Conservation (phyloP, 2,888 invertebrate genomes). For the Luffia ferchaultella region DNA sequence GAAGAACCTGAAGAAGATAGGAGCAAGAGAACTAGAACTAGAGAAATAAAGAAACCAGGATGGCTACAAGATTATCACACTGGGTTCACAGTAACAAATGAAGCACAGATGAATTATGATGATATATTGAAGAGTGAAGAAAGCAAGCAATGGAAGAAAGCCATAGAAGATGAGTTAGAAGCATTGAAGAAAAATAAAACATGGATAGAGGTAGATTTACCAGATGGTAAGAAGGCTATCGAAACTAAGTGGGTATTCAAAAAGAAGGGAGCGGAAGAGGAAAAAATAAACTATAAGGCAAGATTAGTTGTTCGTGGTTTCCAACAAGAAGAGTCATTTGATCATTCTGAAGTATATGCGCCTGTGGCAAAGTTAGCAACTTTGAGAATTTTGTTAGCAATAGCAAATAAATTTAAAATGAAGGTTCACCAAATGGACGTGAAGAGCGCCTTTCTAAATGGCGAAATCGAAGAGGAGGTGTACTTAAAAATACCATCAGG, state of each 20-base stretch:
- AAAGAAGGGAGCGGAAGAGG: slow-evolving; percentile 1
- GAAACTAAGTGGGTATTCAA: slow-evolving; percentile 5
- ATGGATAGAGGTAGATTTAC: slow-evolving; percentile 2
- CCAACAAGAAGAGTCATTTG: not conserved
- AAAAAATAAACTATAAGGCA: slow-evolving; percentile 4
- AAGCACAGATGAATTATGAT: not conserved
- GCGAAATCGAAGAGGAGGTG: slow-evolving; percentile 1
- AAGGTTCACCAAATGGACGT: slow-evolving; percentile 6
- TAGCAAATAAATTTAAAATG: slow-evolving; percentile 4
- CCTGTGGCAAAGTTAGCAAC: slow-evolving; percentile 6
- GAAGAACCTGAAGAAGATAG: not conserved
- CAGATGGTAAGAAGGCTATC: slow-evolving; percentile 2
- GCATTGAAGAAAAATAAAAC: slow-evolving; percentile 4
- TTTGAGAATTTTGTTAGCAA: slow-evolving; percentile 3
- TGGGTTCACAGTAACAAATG: slow-evolving; percentile 1
- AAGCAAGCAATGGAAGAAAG: slow-evolving; percentile 1
- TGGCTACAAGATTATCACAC: not conserved
- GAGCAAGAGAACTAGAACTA: too few relatives aligned
- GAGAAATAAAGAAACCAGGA: not conserved
- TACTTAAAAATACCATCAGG: slow-evolving; percentile 3
- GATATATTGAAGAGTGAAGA: slow-evolving; percentile 3
- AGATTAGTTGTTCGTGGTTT: slow-evolving; percentile 7
- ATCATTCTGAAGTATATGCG: slow-evolving; percentile 5
- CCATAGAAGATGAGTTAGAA: slow-evolving; percentile 2
- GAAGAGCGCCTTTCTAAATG: slow-evolving; percentile 6